Conservation (phyloP, 2,113 vertebrate species). For the Felis catus region DNA sequence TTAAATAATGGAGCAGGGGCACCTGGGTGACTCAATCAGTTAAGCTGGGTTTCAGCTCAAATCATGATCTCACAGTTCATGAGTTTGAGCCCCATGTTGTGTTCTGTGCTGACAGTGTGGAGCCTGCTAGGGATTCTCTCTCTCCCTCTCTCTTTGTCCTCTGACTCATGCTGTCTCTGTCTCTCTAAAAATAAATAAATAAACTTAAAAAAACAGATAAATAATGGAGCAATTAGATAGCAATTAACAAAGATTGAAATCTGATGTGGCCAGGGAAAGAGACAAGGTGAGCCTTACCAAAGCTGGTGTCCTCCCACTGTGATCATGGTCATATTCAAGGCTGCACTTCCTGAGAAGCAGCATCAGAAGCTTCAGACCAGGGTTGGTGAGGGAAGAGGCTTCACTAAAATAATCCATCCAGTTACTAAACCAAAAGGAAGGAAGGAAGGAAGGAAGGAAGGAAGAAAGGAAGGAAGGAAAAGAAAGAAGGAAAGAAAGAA, state of each 20-base stretch:
- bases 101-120: no score
- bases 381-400: neutral
- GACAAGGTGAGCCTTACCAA: neutral
- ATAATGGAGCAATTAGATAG: neutral
- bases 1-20: neutral
- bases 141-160: no score
- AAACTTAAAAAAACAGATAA: neutral
- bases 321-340: neutral
- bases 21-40: no score
- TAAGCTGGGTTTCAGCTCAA: no score
- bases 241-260: neutral
- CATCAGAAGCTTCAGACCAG: neutral
- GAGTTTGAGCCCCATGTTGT: no score
- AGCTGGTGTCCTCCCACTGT: neutral
- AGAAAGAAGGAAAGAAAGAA: neutral
- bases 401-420: neutral
- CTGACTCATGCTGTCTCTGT: no score
- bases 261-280: neutral
- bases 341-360: neutral
- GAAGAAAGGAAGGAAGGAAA: neutral
- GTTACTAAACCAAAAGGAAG: neutral
- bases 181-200: no score
- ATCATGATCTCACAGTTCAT: no score
- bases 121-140: no score
- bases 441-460: neutral